Evolutionary conservation across 2,888 invertebrate genomes (phyloP), one percentile per base, ranked within the genome.

Genomic region (Patella ulyssiponensis): DNA sequence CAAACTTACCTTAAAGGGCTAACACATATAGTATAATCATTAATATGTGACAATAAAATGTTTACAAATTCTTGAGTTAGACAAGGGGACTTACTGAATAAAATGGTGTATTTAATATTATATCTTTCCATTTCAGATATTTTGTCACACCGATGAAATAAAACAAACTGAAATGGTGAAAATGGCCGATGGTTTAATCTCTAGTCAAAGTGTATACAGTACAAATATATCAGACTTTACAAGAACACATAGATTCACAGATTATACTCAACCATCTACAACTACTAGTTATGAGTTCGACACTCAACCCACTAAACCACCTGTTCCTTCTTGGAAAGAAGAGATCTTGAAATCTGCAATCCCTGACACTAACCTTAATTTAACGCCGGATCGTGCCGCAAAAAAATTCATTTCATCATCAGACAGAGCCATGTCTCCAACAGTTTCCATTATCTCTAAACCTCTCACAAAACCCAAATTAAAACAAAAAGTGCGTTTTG

Each of bases 311-410:
- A 52, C 54, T 52, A 74, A 70, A 33, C 73, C 79, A 12, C 82
- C 81, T 33, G 76, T 78, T 12, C 85, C 85, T 17, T 53, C 69
- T 15, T 64, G 64, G 64, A 20, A 14, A 23, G 64, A 64, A 11
- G 23, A 64, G 23, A 64, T 64, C 23, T 44, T 44, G 9, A 44
- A 44, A 44, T 64, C 64, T 23, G 56, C 82, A 7, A 77, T 75
- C 56, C 83, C 86, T 58, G 87, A 88, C 64, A 87, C 87, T 11
- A 77, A 82, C 44, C 76, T 89, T 20, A 77, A 84, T 69, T 73
- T 89, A 17, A 89, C 89, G 3, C 89, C 89, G 54, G 85, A 87
- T 71, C 86, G 86, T 78, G 52, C 78, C 1, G 44, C 14, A 69
- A 70, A 15, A 56, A 56, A 1, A 72, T 77, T 54, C 74, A 56